phyloP scores from a whole-genome alignment of 1,140 invertebrate species.

The Neodiprion fabricii region DNA sequence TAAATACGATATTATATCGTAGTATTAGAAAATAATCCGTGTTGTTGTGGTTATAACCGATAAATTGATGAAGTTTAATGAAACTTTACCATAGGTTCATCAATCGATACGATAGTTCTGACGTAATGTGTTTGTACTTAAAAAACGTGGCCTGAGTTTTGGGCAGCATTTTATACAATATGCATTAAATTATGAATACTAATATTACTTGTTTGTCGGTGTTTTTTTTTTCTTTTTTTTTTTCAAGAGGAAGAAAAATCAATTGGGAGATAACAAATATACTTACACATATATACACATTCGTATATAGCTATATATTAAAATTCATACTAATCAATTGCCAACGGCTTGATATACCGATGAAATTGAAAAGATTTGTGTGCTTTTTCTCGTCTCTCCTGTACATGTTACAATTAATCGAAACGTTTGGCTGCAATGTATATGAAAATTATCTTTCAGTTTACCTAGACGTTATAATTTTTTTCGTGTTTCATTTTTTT shows the following conservation, averaged over 20 bases:
- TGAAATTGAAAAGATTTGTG: background rate
- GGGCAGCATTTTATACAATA: conserved; percentile 29
- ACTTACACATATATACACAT: background rate
- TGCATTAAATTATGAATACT: background rate
- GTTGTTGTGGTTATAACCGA: too few relatives aligned
- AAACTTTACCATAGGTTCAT: too few relatives aligned
- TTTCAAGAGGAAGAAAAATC: background rate
- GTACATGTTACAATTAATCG: background rate
- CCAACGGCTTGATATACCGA: background rate
- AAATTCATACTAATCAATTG: background rate
- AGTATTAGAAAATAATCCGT: too few relatives aligned
- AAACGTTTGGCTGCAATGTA: background rate
- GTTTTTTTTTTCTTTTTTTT: background rate
- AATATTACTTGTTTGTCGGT: background rate
- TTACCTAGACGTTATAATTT: too few relatives aligned
- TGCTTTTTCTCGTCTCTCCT: background rate
- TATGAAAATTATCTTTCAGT: background rate
- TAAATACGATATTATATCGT: too few relatives aligned
- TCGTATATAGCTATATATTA: background rate
- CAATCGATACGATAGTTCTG: background rate
- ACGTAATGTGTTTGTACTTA: conserved; percentile 51
- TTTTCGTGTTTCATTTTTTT: too few relatives aligned
- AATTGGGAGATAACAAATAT: background rate
- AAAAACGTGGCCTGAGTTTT: conserved; percentile 50
- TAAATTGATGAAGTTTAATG: too few relatives aligned